Evolutionary conservation across 2,888 invertebrate species (phyloP).

Genomic region (Spialia ferax): DNA sequence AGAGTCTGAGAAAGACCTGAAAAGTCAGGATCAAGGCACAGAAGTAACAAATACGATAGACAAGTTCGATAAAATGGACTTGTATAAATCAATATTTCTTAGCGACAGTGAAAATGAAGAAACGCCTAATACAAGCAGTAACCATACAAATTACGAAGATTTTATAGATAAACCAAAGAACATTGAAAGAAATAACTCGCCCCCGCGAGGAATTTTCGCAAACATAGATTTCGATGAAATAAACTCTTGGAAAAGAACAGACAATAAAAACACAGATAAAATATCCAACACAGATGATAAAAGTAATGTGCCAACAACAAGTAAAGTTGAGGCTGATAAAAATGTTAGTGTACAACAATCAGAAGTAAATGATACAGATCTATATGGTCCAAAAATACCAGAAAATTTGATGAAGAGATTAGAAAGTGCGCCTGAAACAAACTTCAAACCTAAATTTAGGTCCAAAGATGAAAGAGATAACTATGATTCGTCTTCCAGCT

Average conservation of each 20-base stretch:
- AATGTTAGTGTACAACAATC: conserved; percentile 15
- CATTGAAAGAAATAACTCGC: conserved; percentile 88
- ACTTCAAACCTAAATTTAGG: conserved; percentile 56
- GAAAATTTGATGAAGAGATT: conserved; percentile 68
- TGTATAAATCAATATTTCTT: conserved; percentile 96
- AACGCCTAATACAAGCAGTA: conserved; percentile 50
- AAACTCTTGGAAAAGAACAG: conserved; percentile 74
- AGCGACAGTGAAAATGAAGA: conserved; percentile 91
- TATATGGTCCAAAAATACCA: conserved; percentile 88
- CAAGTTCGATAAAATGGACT: conserved; percentile 88
- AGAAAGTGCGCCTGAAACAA: conserved; percentile 46
- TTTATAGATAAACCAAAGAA: conserved; percentile 81
- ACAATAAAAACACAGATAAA: conserved; percentile 45
- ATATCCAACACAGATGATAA: conserved; percentile 31
- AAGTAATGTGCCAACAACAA: conserved; percentile 38
- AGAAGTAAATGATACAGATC: conserved; percentile 30
- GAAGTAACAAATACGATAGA: conserved; percentile 75
- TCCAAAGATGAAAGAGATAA: conserved; percentile 52
- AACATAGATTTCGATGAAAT: conserved; percentile 88
- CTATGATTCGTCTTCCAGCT: conserved; percentile 66
- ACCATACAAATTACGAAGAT: conserved; percentile 47
- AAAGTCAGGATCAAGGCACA: conserved; percentile 57
- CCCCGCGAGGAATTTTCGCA: conserved; percentile 91
- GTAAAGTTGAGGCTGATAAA: conserved; percentile 26
- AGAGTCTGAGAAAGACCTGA: conserved; percentile 71